A percentile compares a stretch with the other conserved stretches of the same genome.
phyloP scores from a whole-genome alignment of 2,113 vertebrate genomes.

The Centrocercus urophasianus region DNA sequence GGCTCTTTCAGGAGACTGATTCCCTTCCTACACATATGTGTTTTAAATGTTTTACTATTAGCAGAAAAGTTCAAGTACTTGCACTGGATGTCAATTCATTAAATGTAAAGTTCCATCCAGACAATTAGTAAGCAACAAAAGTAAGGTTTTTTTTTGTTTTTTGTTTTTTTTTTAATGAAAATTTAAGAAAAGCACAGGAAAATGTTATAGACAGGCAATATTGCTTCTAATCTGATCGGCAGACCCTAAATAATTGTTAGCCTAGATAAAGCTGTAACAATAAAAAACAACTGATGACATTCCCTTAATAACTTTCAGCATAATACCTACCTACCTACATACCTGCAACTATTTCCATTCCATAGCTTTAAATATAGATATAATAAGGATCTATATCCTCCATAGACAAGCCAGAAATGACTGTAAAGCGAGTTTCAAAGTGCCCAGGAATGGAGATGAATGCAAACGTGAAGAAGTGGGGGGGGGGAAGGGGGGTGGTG shows the following conservation, averaged over 20 bases:
- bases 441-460: neutral
- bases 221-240: neutral
- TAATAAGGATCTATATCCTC: neutral
- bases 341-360: neutral
- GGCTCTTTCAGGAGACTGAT: neutral
- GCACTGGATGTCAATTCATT: neutral
- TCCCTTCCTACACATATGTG: fast-evolving
- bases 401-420: neutral
- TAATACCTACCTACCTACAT: neutral
- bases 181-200: neutral
- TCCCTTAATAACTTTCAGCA: neutral
- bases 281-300: neutral
- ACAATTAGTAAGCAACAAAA: neutral
- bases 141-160: too few species aligned
- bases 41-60: neutral
- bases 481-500: too few species aligned
- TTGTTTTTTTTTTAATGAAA: neutral
- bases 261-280: neutral
- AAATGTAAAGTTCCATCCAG: neutral
- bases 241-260: neutral
- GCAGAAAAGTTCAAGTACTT: neutral
- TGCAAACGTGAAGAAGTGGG: neutral
- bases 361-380: neutral
- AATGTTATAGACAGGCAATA: neutral
- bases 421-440: neutral